phyloP scores from a whole-genome alignment of 2,113 vertebrate genomes.

The Apodemus speciosus region DNA sequence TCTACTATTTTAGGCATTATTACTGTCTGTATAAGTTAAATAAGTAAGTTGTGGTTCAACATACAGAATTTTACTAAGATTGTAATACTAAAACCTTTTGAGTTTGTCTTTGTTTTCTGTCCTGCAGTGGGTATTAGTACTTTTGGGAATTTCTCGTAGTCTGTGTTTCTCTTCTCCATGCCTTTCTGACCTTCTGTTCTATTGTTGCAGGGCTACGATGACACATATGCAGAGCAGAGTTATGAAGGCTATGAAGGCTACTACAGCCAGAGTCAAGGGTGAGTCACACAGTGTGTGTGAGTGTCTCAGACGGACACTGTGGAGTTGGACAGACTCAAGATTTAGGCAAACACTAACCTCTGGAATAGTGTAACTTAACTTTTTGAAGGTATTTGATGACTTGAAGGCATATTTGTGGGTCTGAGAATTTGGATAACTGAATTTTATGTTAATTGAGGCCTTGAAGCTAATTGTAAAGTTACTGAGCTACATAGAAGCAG shows the following conservation, averaged over 20 bases:
- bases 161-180: conserved; percentile 11
- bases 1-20: conserved; percentile 40
- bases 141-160: not conserved
- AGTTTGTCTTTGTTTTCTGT: not conserved
- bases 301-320: not conserved
- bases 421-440: conserved; percentile 24
- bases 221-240: conserved; percentile 91
- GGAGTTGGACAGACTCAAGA: not conserved
- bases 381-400: not conserved
- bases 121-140: not conserved
- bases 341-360: not conserved
- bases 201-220: conserved; percentile 91
- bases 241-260: conserved; percentile 96
- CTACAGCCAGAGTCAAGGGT: conserved; percentile 95
- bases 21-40: conserved; percentile 24
- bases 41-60: not conserved
- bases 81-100: not conserved
- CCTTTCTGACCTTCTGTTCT: conserved; percentile 48
- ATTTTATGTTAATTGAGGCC: conserved; percentile 39
- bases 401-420: not conserved
- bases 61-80: conserved; percentile 39
- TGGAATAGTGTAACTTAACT: not conserved
- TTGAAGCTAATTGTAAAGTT: conserved; percentile 44
- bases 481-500: conserved; percentile 23
- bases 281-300: conserved; percentile 81